Evolutionary conservation across 2,113 vertebrate genomes (phyloP).

Genomic region (Pachypanchax playfairii): DNA sequence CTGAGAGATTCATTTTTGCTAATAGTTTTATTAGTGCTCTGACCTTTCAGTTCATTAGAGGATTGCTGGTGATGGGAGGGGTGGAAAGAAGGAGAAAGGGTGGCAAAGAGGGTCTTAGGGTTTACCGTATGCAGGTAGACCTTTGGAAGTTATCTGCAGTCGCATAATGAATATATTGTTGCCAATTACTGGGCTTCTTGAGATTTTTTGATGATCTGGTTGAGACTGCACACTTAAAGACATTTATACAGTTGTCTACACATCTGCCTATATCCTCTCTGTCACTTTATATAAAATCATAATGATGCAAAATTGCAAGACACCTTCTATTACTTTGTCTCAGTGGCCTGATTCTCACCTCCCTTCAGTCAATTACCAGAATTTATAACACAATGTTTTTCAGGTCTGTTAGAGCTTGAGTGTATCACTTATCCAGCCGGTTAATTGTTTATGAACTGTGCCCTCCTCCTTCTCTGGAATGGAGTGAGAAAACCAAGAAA

Average conservation of each 20-base stretch:
- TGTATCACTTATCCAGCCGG: slow-evolving; percentile 75
- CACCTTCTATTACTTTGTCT: slow-evolving; percentile 11
- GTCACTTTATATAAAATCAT: slow-evolving; percentile 2
- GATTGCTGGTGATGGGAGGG: slow-evolving; percentile 64
- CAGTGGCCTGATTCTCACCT: slow-evolving; percentile 46
- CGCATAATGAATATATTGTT: slow-evolving; percentile 22
- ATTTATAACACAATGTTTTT: slow-evolving; percentile 70
- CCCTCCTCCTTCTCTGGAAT: slow-evolving; percentile 59
- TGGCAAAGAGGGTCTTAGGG: slow-evolving; percentile 45
- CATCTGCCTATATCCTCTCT: slow-evolving; percentile 5
- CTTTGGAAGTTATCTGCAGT: slow-evolving; percentile 42
- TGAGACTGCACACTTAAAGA: slow-evolving; percentile 4
- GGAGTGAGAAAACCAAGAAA: slow-evolving; percentile 58
- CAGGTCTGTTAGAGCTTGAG: slow-evolving; percentile 73
- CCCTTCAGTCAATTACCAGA: slow-evolving; percentile 67
- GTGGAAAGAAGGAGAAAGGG: slow-evolving; percentile 42
- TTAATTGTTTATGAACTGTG: slow-evolving; percentile 78
- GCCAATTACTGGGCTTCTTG: slow-evolving; percentile 13
- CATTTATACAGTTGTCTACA: background rate
- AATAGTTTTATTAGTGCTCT: slow-evolving; percentile 87
- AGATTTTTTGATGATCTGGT: slow-evolving; percentile 19
- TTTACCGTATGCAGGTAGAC: slow-evolving; percentile 50
- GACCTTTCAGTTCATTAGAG: slow-evolving; percentile 87
- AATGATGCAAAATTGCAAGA: slow-evolving; percentile 11
- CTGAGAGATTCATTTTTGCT: slow-evolving; percentile 85